Percentiles rank a stretch among this genome's conserved stretches.
Conservation (phyloP, 2,113 vertebrate genomes). For the Corydoras sp. region DNA sequence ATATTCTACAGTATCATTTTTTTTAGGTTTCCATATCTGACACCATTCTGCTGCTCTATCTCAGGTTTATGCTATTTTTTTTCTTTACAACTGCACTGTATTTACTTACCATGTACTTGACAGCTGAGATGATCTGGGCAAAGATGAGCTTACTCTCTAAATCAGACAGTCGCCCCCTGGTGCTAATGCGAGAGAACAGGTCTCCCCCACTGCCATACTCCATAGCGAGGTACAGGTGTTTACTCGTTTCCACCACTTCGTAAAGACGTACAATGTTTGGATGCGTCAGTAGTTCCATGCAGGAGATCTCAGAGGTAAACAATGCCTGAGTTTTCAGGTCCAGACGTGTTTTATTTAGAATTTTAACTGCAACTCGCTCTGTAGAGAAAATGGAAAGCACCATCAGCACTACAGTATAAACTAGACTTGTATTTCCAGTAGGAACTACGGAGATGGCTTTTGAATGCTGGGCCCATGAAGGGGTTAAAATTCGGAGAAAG, state of each 20-base stretch:
- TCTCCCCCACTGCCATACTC: constrained; percentile 72
- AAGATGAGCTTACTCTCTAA: constrained; percentile 65
- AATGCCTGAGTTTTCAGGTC: constrained; percentile 51
- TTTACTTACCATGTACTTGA: constrained; percentile 71
- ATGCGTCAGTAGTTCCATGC: constrained; percentile 71
- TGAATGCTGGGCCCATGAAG: too few species aligned
- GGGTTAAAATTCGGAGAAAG: too few species aligned
- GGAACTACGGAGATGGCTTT: too few species aligned
- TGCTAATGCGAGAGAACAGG: constrained; percentile 65
- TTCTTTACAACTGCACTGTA: too few species aligned
- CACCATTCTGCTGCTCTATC: too few species aligned
- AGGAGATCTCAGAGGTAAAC: constrained; percentile 60
- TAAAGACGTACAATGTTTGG: constrained; percentile 72
- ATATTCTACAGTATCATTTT: too few species aligned
- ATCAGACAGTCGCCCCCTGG: constrained; percentile 61
- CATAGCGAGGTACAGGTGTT: constrained; percentile 65
- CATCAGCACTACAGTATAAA: neutral
- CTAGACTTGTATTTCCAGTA: too few species aligned
- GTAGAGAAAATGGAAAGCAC: constrained; percentile 7
- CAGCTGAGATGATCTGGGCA: constrained; percentile 65
- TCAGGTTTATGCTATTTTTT: too few species aligned
- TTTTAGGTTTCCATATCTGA: too few species aligned
- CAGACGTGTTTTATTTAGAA: constrained; percentile 61
- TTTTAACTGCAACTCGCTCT: constrained; percentile 73
- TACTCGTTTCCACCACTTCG: constrained; percentile 66